Percentiles rank a stretch among this genome's conserved stretches.
Conservation (phyloP, 2,888 invertebrate species). For the Microctonus aethiopoides region DNA sequence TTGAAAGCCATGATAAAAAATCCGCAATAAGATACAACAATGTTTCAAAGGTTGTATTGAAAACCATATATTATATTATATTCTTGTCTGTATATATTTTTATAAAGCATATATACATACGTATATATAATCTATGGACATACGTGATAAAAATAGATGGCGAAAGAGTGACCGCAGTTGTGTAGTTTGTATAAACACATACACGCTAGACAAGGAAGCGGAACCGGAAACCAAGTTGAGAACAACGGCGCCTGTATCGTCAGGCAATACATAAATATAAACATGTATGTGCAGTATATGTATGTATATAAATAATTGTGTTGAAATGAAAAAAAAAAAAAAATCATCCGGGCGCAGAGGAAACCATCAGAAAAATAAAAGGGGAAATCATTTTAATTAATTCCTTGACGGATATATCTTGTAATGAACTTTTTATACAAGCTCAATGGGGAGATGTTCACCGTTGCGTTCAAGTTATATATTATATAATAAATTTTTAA, state of each 20-base stretch:
- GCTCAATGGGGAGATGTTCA: background rate
- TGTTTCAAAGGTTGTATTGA: background rate
- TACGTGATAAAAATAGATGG: constrained; percentile 1
- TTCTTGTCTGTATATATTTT: too few species aligned
- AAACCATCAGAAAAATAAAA: constrained; percentile 24
- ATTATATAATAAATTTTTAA: background rate
- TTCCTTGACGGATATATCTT: constrained; percentile 23
- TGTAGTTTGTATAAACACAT: background rate
- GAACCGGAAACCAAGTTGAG: constrained; percentile 49
- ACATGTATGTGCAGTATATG: too few species aligned
- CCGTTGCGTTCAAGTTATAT: background rate
- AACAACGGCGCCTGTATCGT: constrained; percentile 39
- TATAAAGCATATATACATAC: background rate
- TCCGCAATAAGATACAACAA: background rate
- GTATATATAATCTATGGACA: too few species aligned
- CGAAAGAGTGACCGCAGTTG: background rate
- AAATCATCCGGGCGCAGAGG: constrained; percentile 37
- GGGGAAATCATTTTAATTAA: constrained; percentile 28
- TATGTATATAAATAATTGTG: too few species aligned
- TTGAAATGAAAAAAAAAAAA: background rate
- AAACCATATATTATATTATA: too few species aligned
- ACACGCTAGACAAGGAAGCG: constrained; percentile 45
- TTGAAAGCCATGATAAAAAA: background rate
- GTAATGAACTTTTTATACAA: constrained; percentile 27
- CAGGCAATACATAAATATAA: too few species aligned